Evolutionary conservation across 1,140 invertebrate species (phyloP), one percentile per base, ranked within the genome.

Genomic region (Muscidifurax raptorellus): DNA sequence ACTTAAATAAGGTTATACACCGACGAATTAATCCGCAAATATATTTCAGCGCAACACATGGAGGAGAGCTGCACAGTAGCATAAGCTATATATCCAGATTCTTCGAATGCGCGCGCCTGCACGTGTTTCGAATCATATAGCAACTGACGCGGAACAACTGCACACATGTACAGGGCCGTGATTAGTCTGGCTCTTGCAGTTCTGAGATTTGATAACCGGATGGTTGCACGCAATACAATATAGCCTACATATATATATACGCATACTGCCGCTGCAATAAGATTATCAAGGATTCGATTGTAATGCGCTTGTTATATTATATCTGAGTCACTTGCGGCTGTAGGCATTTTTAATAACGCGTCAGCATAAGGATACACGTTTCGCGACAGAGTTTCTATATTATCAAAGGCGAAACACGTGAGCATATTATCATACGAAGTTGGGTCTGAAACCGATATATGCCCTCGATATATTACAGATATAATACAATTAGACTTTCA

Each of bases 71-170:
- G 0, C 6, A 59, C 6, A 1, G 22, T 59, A 22, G 18, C 18
- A 59, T 59, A 59, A 5, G 18, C 18, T 22, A 1, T 47, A 47
- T 10, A 52, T 77, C 10, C 44, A 15, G 28, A 77, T 47, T 25
- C 27, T 59, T 77, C 18, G 47, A 77, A 77, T 59, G 75, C 12
- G 27, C 44, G 25, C 36, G 27, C 69, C 9, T 28, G 28, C 76
- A 78, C 76, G 76, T 78, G 74, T 78, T 64, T 64, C 27, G 30
- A 64, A 78, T 78, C 47, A 78, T 28, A 36, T 22, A 30, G 25
- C 28, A 78, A 30, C 76, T 22, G 76, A 78, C 27, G n/a, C 74
- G 74, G 22, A 28, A 76, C 74, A 28, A 76, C 25, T 25, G n/a
- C n/a, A 28, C 75, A 59, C 40, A 28, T 47, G 40, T 47, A 76